A percentile compares a stretch with the other conserved stretches of the same genome.
Conservation (phyloP, 2,797 vertebrate species). For the Nyctibius grandis region DNA sequence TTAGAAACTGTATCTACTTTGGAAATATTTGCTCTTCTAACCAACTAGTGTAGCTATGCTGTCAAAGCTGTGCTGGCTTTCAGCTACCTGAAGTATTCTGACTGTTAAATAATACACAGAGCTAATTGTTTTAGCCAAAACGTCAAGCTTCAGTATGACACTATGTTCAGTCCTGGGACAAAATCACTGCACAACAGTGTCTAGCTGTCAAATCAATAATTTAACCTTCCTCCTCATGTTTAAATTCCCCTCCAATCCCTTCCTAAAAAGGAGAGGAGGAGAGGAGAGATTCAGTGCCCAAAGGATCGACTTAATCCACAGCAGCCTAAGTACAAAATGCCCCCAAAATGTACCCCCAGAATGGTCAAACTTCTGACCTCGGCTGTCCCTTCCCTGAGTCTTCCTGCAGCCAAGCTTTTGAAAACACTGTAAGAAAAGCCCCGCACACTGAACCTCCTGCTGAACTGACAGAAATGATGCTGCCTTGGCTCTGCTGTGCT, state of each 20-base stretch:
- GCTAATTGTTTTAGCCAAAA: background rate
- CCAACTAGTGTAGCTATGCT: background rate
- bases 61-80: background rate
- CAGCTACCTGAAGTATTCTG: background rate
- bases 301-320: background rate
- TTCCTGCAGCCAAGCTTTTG: background rate
- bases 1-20: background rate
- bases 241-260: background rate
- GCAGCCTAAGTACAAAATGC: background rate
- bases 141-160: fast-evolving
- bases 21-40: background rate
- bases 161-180: background rate
- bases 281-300: background rate
- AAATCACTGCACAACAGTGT: background rate
- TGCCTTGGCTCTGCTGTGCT: background rate
- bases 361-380: background rate
- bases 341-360: background rate
- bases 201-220: background rate
- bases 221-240: background rate
- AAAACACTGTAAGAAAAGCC: background rate
- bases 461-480: background rate
- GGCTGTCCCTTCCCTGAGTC: background rate
- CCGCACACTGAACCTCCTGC: background rate
- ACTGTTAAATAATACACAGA: background rate
- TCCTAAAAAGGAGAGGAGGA: background rate